A percentile compares a stretch with the other conserved stretches of the same genome.
These are phyloP conservation scores for Parus major DNA, from an alignment of 2,113 vertebrate genomes.

Conservation along the genomic window DNA sequence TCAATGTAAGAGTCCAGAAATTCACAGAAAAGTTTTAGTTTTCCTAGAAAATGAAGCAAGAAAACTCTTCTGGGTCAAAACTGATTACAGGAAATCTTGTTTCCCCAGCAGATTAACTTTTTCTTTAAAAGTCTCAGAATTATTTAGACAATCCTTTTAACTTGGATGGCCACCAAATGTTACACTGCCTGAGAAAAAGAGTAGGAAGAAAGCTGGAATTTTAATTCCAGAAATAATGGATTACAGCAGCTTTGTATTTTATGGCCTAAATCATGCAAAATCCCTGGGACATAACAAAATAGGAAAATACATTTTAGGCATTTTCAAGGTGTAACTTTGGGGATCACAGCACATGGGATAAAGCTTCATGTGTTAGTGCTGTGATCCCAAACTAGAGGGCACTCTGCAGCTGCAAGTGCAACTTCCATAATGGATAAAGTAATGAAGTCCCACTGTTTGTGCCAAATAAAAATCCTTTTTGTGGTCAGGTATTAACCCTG, in stretches of 20 bases:
- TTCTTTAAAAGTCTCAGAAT: not conserved
- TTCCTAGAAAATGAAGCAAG: not conserved
- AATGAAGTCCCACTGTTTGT: not conserved
- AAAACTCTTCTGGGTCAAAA: not conserved
- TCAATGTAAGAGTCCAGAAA: not conserved
- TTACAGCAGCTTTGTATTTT: not conserved
- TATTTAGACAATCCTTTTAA: not conserved
- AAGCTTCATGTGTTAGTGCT: not conserved
- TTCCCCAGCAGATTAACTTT: conserved; percentile 16
- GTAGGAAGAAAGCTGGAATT: not conserved
- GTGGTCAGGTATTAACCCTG: conserved; percentile 25
- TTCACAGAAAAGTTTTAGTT: not conserved
- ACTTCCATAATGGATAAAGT: not conserved
- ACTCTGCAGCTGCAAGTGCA: not conserved
- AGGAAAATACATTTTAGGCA: not conserved
- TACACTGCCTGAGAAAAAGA: not conserved
- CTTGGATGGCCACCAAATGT: not conserved
- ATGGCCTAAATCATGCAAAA: not conserved
- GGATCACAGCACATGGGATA: not conserved
- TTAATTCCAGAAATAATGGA: not conserved
- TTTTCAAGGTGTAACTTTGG: not conserved
- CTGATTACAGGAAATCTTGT: not conserved
- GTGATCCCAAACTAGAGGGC: conserved; percentile 25
- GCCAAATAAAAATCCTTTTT: conserved; percentile 30
- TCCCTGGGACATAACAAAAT: not conserved